Evolutionary conservation across 1,140 invertebrate species (phyloP), one percentile per base, ranked within the genome.

Genomic region (Euwallacea fornicatus): DNA sequence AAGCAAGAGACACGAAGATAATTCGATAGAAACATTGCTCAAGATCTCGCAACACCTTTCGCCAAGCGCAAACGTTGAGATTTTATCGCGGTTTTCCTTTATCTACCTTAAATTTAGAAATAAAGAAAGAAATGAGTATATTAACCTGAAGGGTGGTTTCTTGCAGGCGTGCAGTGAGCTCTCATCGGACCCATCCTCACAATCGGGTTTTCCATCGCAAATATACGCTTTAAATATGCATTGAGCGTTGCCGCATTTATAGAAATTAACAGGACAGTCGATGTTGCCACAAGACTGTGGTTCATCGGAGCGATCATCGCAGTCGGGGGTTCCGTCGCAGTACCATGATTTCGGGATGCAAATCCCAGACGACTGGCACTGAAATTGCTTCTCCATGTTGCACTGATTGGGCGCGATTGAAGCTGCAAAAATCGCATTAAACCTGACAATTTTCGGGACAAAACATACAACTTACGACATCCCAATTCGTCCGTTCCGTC

Each of bases 171-270:
- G 91, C 41, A 86, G 76, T 0, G 84, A 76, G 53, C 94, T 90
- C 83, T 99, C 98, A 82, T 99, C 97, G 0, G 92, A 94, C 59
- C 89, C 89, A 82, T 99, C 97, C 0, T 93, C 93, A 81, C 98
- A 99, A 81, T 99, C 97, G 80, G 98, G 92, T 75, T 91, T 90
- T 0, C 95, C 95, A 81, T 99, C 97, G 82, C 98, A 99, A 41
- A 98, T 92, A 83, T 96, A 96, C 0, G 94, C 90, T 74, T 94
- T 93, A 82, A 95, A 95, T 0, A 99, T 89, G 80, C 97, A 99
- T 16, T 92, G 89, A 0, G 88, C 89, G 81, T 97, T 98, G 69
- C 91, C 89, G 80, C 93, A 95, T 76, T 91, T 93, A 83, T 90
- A 94, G 82, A 92, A 93, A 53, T 91, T 92, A 21, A 84, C 83